Percentiles rank a stretch among this genome's conserved stretches.
Evolutionary conservation across 2,888 invertebrate species (phyloP).

Genomic region (Mechanitis mazaeus): DNA sequence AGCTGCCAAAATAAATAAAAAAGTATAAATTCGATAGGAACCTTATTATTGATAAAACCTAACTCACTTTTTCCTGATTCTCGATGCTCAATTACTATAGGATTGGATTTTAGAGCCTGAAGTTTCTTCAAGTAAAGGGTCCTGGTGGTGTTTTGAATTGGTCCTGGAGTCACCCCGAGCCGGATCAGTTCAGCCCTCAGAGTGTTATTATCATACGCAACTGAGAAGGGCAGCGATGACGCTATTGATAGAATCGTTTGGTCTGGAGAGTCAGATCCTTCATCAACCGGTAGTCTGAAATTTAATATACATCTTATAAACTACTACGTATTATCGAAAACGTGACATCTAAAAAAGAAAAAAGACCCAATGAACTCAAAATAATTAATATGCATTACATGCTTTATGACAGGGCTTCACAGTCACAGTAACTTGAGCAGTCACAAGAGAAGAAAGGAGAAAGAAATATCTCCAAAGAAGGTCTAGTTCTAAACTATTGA

Average conservation of each 20-base stretch:
- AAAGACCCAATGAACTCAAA: too few relatives aligned
- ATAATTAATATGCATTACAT: too few relatives aligned
- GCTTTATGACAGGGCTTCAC: too few relatives aligned
- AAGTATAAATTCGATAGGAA: too few relatives aligned
- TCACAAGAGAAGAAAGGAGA: too few relatives aligned
- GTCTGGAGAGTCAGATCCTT: conserved; percentile 46
- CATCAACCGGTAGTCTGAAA: conserved; percentile 58
- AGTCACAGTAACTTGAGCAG: too few relatives aligned
- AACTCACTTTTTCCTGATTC: conserved; percentile 39
- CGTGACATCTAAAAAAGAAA: too few relatives aligned
- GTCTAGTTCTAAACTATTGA: too few relatives aligned
- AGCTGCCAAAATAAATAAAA: too few relatives aligned
- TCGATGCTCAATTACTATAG: conserved; percentile 39
- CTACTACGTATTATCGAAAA: neutral
- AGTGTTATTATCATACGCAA: conserved; percentile 81
- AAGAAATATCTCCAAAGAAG: too few relatives aligned
- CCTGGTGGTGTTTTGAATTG: conserved; percentile 86
- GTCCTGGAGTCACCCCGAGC: conserved; percentile 85
- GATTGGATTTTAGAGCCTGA: conserved; percentile 72
- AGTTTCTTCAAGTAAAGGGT: conserved; percentile 85
- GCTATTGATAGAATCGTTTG: conserved; percentile 63
- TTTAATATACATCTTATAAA: neutral
- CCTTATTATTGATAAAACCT: too few relatives aligned
- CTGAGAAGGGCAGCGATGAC: conserved; percentile 76
- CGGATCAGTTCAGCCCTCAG: conserved; percentile 79